Conservation (phyloP, 2,113 vertebrate genomes). For the Cyphomyrus discorhynchus region DNA sequence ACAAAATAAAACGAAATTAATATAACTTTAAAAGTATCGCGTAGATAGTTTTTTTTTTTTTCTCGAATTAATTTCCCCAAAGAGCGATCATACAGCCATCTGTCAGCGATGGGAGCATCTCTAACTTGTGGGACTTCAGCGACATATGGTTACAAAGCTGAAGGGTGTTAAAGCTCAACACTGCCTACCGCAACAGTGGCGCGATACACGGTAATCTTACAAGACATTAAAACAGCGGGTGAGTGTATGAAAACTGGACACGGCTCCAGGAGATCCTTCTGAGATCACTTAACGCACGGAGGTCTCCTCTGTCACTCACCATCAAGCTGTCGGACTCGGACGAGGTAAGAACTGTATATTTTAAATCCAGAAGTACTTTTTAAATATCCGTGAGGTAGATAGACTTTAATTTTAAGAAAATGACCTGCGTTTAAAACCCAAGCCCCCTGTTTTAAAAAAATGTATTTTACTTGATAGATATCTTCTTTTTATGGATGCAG, state of each 20-base stretch:
- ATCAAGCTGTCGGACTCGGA: conserved; percentile 21
- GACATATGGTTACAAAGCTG: not conserved
- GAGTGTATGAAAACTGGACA: not conserved
- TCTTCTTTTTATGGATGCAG: not conserved
- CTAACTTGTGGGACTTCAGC: not conserved
- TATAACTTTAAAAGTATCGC: not conserved
- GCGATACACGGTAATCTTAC: not conserved
- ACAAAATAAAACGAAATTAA: not conserved
- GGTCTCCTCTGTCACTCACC: conserved; percentile 16
- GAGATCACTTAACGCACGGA: not conserved
- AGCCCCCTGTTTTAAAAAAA: not conserved
- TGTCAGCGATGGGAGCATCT: not conserved
- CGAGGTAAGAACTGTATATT: conserved; percentile 14
- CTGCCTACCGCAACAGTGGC: not conserved
- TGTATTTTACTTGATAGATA: not conserved
- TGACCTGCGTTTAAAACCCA: not conserved
- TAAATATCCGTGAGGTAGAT: not conserved
- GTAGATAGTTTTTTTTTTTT: not conserved
- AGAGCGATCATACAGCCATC: not conserved
- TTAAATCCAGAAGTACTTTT: not conserved
- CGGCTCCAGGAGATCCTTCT: not conserved
- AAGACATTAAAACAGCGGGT: not conserved
- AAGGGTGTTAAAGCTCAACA: not conserved
- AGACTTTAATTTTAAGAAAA: not conserved
- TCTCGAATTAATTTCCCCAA: not conserved